Evolutionary conservation across 2,888 invertebrate genomes (phyloP), one percentile per base, ranked within the genome.

Genomic region (Dolichopus griseipennis): DNA sequence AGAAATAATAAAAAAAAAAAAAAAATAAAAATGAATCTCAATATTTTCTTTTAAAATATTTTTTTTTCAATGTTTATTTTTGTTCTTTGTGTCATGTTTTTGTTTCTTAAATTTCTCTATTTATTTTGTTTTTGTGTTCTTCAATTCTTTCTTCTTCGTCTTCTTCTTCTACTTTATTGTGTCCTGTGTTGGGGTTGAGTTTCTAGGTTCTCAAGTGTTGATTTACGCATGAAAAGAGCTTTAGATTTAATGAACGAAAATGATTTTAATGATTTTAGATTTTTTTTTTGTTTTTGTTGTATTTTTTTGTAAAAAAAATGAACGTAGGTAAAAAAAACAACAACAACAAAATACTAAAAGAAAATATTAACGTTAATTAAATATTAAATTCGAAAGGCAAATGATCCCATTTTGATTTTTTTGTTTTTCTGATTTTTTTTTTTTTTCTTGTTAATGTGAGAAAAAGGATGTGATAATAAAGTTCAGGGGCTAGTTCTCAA

Each of bases 181-280:
- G 37, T 37, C 37, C 8, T 37, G 5, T 27, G 27, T 41, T 41
- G 15, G 52, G 15, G 15, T 52, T 52, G 52, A 15, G 52, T 52
- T 52, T 52, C 52, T 18, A 18, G 52, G 52, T 52, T 52, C 15
- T 52, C 52, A 52, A 52, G 52, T 52, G 52, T 52, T 52, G 52
- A 52, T 52, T 52, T 52, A 52, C 52, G 52, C 52, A 52, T 52
- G 52, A 52, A 52, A 52, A 52, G 52, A 52, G 52, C 52, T 52
- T 52, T 52, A 52, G 52, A 52, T 18, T 52, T 52, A 52, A 52
- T 52, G 52, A 52, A 52, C 52, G 52, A 52, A 52, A 52, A 52
- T 52, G 52, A 52, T 52, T 52, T 52, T 52, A 52, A 52, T 52
- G 52, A 52, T 52, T 52, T 52, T 52, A 52, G 52, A 52, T 15